Evolutionary conservation across 2,888 invertebrate species (phyloP), one percentile per base, ranked within the genome.

Genomic region (Cantharis rufa): DNA sequence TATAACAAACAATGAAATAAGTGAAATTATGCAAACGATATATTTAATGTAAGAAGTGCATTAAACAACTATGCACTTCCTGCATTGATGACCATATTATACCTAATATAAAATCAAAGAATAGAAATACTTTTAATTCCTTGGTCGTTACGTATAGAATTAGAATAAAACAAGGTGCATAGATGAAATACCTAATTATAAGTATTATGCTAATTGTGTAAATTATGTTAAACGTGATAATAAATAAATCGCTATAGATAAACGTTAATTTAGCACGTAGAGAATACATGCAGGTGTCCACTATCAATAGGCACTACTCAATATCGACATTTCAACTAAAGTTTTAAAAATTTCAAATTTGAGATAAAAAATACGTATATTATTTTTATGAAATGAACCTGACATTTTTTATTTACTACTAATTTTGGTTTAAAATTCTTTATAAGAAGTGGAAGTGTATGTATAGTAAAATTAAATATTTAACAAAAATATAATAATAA

Each of bases 1-100:
- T 76, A 73, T 70, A 70, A 73, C 70, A 73, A 76, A 73, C 76
- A 64, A 28, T n/a, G 70, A 73, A 70, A 64, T 68, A 68, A 63
- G 13, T 11, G 66, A 75, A 71, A 75, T 70, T 69, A 28, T 73
- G 48, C 48, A 48, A 48, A 48, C 48, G 13, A 32, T 48, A n/a
- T n/a, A n/a, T 48, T 48, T 48, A 48, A 48, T 48, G 48, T n/a
- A 48, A 48, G n/a, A 48, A 48, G 48, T n/a, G 48, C 48, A 48
- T 48, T 48, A 48, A 48, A 48, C 48, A 48, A 48, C 48, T n/a
- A 48, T 48, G n/a, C 48, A 48, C 48, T 48, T 48, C 48, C 48
- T 48, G 48, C 48, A 48, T 48, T 48, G n/a, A 48, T 32, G 32
- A 13, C 32, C 32, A 32, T 32, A 32, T 13, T 48, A 7, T n/a